Conservation (phyloP, 2,888 invertebrate species). For the Nemoura dubitans region DNA sequence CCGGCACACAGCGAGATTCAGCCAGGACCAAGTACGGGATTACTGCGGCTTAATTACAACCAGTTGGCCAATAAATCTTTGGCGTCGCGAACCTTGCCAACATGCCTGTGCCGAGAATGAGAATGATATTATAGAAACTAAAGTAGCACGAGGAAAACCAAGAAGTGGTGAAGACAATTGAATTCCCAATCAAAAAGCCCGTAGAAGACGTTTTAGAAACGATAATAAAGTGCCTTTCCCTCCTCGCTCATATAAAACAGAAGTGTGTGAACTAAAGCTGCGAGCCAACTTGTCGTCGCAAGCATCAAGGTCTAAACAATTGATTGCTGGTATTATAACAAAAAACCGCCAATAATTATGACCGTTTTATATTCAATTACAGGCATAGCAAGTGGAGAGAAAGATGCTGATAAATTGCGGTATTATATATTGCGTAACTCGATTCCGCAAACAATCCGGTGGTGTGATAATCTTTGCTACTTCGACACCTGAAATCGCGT, state of each 20-base stretch:
- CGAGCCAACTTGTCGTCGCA: neutral
- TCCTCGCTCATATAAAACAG: neutral
- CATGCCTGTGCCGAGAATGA: neutral
- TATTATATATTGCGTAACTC: neutral
- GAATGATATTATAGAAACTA: slow-evolving; percentile 12
- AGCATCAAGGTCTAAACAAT: neutral
- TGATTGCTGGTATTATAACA: neutral
- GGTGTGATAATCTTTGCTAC: neutral
- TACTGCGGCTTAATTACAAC: neutral
- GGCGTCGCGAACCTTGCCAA: neutral
- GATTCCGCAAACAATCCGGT: neutral
- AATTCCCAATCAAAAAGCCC: neutral
- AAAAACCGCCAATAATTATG: neutral
- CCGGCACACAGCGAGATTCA: neutral
- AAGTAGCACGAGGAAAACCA: neutral
- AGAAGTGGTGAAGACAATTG: neutral
- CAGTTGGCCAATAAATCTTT: neutral
- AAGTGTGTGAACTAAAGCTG: neutral
- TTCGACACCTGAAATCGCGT: neutral
- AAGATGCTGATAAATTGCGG: neutral
- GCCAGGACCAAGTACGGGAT: neutral
- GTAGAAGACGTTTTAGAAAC: slow-evolving; percentile 2
- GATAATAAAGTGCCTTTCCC: neutral
- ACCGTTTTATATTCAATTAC: neutral
- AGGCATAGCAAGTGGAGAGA: neutral